Evolutionary conservation across 2,888 invertebrate genomes (phyloP), one percentile per base, ranked within the genome.

Genomic region (Ophraella communa): DNA sequence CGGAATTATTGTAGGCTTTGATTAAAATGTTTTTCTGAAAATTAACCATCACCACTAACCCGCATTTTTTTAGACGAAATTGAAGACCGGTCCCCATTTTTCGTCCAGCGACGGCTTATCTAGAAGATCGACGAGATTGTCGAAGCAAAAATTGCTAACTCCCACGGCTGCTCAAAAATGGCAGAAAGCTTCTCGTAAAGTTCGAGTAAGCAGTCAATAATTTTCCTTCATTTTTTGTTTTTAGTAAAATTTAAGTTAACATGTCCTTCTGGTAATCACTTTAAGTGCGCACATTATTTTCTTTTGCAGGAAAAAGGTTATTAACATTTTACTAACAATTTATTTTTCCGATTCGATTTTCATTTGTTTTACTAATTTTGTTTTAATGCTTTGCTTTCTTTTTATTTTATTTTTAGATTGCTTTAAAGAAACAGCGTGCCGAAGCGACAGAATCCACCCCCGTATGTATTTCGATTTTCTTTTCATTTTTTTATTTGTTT

Each of bases 151-250:
- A 72, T 72, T 80, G 61, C 72, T 79, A 72, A 77, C 80, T 55
- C 77, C 80, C 45, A 76, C 76, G 61, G 81, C 82, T 39, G 78
- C 80, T 59, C 79, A 78, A 75, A 87, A 87, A 78, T 90, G 91
- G 89, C 88, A 86, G 79, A 86, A 81, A 71, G 89, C 89, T 81
- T 88, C 90, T 80, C 89, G 90, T 78, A 91, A 88, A 88, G 89
- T 90, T 82, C 88, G 89, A 86, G 91, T 91, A 90, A 90, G 91
- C 72, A 51, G 27, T 8, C 7, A 53, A 39, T 14, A 14, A 14
- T 30, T 11, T 27, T 52, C 3, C 3, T 14, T 24, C 5, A 11
- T 49, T 49, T 49, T 24, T 23, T 14, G 5, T 30, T 33, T 33
- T n/a, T n/a, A n/a, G n/a, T n/a, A n/a, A n/a, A n/a, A n/a, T n/a